These are phyloP conservation scores for Brenthis ino DNA, from an alignment of 2,888 invertebrate species.

Conservation along the genomic window DNA sequence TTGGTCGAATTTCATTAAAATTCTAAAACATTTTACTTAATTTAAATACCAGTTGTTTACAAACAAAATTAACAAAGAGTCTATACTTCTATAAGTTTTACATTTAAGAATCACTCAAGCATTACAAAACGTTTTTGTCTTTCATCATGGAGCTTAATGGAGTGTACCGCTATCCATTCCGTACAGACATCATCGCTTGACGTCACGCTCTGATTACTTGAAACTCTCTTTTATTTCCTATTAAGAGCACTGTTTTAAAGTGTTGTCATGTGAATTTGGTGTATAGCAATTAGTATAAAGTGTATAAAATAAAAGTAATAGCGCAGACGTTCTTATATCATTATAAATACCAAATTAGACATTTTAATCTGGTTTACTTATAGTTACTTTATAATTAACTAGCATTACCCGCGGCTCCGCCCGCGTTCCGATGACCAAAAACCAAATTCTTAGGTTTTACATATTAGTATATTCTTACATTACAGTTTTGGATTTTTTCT, in stretches of 20 bases:
- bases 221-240: slow-evolving; percentile 40
- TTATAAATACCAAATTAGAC: too few relatives aligned
- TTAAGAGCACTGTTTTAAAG: slow-evolving; percentile 27
- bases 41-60: slow-evolving; percentile 16
- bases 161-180: slow-evolving; percentile 56
- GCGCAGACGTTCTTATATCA: too few relatives aligned
- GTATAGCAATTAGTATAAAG: not conserved
- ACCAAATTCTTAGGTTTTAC: too few relatives aligned
- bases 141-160: slow-evolving; percentile 61
- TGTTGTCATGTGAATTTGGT: slow-evolving; percentile 10
- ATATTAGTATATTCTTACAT: too few relatives aligned
- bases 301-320: not conserved
- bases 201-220: slow-evolving; percentile 65
- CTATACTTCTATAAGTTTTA: slow-evolving; percentile 23
- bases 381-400: too few relatives aligned
- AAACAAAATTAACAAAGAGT: slow-evolving; percentile 25
- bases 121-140: slow-evolving; percentile 52
- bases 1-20: not conserved
- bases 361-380: too few relatives aligned
- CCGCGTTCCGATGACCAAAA: too few relatives aligned
- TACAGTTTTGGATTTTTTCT: too few relatives aligned
- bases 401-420: too few relatives aligned
- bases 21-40: not conserved
- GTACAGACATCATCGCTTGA: slow-evolving; percentile 45
- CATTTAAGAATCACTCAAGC: slow-evolving; percentile 42